phyloP scores from a whole-genome alignment of 2,888 invertebrate species.

The Hofmannophila pseudospretella region DNA sequence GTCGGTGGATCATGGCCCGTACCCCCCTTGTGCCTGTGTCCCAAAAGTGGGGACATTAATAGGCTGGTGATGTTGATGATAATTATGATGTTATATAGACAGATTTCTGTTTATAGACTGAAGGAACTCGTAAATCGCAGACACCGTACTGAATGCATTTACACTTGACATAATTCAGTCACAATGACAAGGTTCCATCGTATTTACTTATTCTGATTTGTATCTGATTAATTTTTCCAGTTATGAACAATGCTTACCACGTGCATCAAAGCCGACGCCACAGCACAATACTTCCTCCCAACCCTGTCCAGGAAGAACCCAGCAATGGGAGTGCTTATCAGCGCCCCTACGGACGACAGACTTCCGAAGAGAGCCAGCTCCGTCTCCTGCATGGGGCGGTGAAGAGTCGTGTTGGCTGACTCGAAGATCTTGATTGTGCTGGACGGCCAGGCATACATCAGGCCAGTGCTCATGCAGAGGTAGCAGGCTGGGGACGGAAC shows the following conservation, averaged over 20 bases:
- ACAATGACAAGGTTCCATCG: too few relatives aligned
- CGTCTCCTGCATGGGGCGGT: slow-evolving; percentile 43
- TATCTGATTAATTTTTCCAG: too few relatives aligned
- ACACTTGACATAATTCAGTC: too few relatives aligned
- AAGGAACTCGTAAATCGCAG: too few relatives aligned
- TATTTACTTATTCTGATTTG: too few relatives aligned
- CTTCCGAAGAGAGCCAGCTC: slow-evolving; percentile 48
- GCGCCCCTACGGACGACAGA: slow-evolving; percentile 43
- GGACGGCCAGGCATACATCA: slow-evolving; percentile 54
- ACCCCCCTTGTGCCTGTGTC: too few relatives aligned
- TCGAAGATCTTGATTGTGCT: slow-evolving; percentile 45
- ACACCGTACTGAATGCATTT: too few relatives aligned
- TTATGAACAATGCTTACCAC: slow-evolving; percentile 42
- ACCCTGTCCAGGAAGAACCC: slow-evolving; percentile 36
- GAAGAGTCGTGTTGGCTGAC: slow-evolving; percentile 44
- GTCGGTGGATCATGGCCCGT: too few relatives aligned
- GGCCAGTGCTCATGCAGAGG: slow-evolving; percentile 39
- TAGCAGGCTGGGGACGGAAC: slow-evolving; percentile 40
- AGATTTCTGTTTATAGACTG: too few relatives aligned
- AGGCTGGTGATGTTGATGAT: too few relatives aligned
- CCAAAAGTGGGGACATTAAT: too few relatives aligned
- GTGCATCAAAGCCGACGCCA: slow-evolving; percentile 29
- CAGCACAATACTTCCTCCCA: slow-evolving; percentile 40
- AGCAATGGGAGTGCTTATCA: slow-evolving; percentile 38
- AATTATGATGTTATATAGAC: too few relatives aligned